These are phyloP conservation scores for Sciurus vulgaris DNA, from an alignment of 2,797 vertebrate species.

Conservation along the genomic window DNA sequence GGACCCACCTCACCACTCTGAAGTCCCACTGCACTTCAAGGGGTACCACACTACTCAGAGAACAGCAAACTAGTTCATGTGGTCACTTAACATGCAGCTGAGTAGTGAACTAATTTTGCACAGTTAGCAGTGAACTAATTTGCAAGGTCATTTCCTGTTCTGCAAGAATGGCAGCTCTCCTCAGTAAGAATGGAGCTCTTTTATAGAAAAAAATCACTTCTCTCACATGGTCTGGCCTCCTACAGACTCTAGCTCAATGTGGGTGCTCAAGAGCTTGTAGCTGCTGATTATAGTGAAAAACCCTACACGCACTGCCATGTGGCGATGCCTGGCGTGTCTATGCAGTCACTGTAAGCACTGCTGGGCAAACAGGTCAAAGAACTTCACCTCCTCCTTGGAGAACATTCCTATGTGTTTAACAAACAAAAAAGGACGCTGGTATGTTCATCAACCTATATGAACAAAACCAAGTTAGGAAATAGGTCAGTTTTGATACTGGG, in stretches of 20 bases:
- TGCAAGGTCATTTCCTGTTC: neutral
- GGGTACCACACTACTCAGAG: rapidly evolving
- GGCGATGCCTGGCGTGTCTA: no score
- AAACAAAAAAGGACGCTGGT: neutral
- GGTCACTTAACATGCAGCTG: neutral
- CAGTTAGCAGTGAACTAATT: neutral
- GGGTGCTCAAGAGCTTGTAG: neutral
- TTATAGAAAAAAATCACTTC: rapidly evolving
- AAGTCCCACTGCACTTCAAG: neutral
- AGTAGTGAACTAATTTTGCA: neutral
- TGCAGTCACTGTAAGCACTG: rapidly evolving
- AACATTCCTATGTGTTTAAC: neutral
- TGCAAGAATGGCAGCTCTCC: neutral
- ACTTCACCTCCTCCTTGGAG: neutral
- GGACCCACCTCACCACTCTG: neutral
- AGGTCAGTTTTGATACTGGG: neutral
- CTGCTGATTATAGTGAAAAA: neutral
- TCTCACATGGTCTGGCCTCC: neutral
- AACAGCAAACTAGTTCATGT: rapidly evolving
- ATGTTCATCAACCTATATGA: neutral
- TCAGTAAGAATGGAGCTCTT: neutral
- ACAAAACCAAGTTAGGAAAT: neutral
- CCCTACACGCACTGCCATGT: rapidly evolving
- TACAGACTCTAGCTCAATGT: neutral
- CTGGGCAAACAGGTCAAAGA: neutral